Conservation (phyloP, 2,797 vertebrate species). For the Danio choprae region DNA sequence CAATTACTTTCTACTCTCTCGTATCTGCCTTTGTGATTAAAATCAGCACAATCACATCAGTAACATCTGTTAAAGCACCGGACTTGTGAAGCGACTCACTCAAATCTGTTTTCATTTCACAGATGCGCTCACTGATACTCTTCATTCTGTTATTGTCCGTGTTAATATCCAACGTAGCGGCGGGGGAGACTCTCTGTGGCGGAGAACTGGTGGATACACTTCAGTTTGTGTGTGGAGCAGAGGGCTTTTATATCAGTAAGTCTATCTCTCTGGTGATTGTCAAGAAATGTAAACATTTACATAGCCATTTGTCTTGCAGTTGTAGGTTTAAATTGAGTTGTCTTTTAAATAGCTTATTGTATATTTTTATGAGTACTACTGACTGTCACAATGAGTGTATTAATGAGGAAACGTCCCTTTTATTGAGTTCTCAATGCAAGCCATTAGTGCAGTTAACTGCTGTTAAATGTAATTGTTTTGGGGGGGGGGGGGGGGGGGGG, state of each 20-base stretch:
- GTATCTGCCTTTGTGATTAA: neutral
- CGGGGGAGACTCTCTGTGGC: conserved; percentile 86
- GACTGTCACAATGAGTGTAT: neutral
- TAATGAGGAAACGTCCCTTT: neutral
- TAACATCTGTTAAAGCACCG: neutral
- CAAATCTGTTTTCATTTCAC: conserved; percentile 48
- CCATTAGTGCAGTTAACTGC: neutral
- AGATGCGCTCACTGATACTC: conserved; percentile 77
- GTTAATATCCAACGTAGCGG: conserved; percentile 78
- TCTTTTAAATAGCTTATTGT: neutral
- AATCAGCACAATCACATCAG: neutral
- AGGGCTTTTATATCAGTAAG: conserved; percentile 91
- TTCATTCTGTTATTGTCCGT: conserved; percentile 79
- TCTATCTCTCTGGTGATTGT: conserved; percentile 50
- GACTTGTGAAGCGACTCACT: neutral
- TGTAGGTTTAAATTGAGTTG: neutral
- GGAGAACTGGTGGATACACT: conserved; percentile 89
- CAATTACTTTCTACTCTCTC: conserved; percentile 15
- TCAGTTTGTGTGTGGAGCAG: conserved; percentile 88
- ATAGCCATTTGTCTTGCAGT: neutral
- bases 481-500: neutral
- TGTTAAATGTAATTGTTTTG: neutral
- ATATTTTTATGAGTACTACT: neutral
- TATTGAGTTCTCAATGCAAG: neutral
- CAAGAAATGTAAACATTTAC: neutral